phyloP scores from a whole-genome alignment of 35 echinoderm and acorn worm species.

The Hemicentrotus pulcherrimus region DNA sequence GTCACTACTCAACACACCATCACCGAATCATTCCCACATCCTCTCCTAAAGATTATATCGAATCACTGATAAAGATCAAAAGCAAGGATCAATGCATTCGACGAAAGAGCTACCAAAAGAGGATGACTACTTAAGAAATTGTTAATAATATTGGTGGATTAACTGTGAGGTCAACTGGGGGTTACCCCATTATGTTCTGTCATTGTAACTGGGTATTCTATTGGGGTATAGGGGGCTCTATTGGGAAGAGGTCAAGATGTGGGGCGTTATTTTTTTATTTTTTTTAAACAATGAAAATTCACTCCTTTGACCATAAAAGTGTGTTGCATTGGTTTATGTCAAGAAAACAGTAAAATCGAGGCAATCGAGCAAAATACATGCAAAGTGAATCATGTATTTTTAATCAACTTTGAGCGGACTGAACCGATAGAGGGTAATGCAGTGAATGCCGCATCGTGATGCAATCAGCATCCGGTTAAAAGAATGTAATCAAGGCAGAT shows the following conservation, averaged over 20 bases:
- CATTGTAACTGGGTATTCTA: too few species aligned
- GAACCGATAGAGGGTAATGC: too few species aligned
- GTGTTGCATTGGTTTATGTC: too few species aligned
- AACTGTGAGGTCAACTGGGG: background rate
- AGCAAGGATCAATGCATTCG: background rate
- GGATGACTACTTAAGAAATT: background rate
- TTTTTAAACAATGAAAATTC: too few species aligned
- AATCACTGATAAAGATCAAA: slow-evolving; percentile 4
- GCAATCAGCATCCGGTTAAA: background rate
- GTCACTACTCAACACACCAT: background rate
- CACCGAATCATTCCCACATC: background rate
- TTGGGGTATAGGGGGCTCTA: too few species aligned
- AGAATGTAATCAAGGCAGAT: background rate
- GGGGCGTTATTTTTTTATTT: too few species aligned
- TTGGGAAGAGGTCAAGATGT: too few species aligned
- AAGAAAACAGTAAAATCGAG: too few species aligned
- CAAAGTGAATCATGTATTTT: too few species aligned
- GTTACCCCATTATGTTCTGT: background rate
- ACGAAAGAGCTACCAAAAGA: slow-evolving; percentile 1
- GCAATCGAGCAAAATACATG: too few species aligned
- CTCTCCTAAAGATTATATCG: background rate
- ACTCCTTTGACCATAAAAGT: too few species aligned
- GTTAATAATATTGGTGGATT: background rate
- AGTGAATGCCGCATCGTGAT: background rate
- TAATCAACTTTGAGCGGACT: too few species aligned